A percentile compares a stretch with the other conserved stretches of the same genome.
phyloP scores from a whole-genome alignment of 1,140 invertebrate species.

The Drosophila kikkawai region DNA sequence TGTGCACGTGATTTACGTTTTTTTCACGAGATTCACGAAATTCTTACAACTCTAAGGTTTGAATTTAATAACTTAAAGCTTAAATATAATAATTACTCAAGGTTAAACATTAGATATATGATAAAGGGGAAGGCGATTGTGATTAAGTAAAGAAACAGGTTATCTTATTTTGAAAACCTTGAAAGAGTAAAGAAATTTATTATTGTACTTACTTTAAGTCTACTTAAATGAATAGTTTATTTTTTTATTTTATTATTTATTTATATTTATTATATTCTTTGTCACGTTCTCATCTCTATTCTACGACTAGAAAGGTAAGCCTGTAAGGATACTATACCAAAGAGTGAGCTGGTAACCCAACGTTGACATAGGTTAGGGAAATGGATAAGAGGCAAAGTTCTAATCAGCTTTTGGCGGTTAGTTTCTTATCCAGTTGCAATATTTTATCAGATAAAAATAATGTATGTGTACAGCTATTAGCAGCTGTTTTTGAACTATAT shows the following conservation, averaged over 20 bases:
- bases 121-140: background rate
- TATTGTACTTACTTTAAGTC: background rate
- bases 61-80: background rate
- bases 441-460: background rate
- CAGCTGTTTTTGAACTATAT: background rate
- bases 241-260: background rate
- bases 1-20: background rate
- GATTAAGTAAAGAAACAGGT: background rate
- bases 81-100: background rate
- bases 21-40: too few species aligned
- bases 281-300: background rate
- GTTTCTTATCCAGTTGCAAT: background rate
- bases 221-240: background rate
- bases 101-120: background rate
- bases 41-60: background rate
- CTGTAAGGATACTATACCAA: background rate
- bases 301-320: too few species aligned
- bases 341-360: background rate
- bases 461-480: background rate
- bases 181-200: background rate
- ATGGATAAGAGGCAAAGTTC: background rate
- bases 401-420: background rate
- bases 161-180: background rate
- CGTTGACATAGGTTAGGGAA: background rate
- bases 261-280: background rate